Percentiles rank a stretch among this genome's conserved stretches.
These are phyloP conservation scores for Zygogramma bicolorata DNA, from an alignment of 2,888 invertebrate species.

Conservation along the genomic window DNA sequence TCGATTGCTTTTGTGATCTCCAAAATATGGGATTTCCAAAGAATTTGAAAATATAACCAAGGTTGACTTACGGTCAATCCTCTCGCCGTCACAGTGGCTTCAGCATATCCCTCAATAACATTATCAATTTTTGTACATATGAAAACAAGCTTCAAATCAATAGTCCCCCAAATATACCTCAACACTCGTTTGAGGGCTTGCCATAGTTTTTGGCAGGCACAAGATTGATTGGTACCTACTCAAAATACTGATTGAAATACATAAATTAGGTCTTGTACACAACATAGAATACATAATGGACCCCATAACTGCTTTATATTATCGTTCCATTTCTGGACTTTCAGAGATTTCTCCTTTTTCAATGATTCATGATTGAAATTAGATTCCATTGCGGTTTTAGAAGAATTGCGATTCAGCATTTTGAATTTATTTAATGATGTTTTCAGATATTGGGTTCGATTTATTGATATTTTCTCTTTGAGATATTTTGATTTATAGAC, in stretches of 20 bases:
- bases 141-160: conserved; percentile 34
- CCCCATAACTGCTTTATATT: conserved; percentile 28
- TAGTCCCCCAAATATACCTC: conserved; percentile 34
- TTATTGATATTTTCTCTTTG: conserved; percentile 3
- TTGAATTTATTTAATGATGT: conserved; percentile 2
- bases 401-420: background rate
- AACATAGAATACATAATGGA: conserved; percentile 39
- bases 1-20: conserved; percentile 52
- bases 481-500: conserved; percentile 15
- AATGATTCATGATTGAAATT: conserved; percentile 10
- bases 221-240: conserved; percentile 42
- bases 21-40: conserved; percentile 52
- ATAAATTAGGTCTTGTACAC: too few relatives aligned
- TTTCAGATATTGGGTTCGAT: conserved; percentile 17
- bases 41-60: conserved; percentile 52
- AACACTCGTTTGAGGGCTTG: conserved; percentile 9
- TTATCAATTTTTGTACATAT: background rate
- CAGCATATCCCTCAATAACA: conserved; percentile 22
- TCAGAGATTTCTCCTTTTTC: conserved; percentile 15
- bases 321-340: conserved; percentile 25
- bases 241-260: conserved; percentile 31
- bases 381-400: conserved; percentile 1
- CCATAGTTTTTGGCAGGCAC: conserved; percentile 22
- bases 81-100: conserved; percentile 33
- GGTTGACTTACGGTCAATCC: conserved; percentile 33